A percentile compares a stretch with the other conserved stretches of the same genome.
These are phyloP conservation scores for Leistus spinibarbis DNA, from an alignment of 2,888 invertebrate species.

Conservation along the genomic window DNA sequence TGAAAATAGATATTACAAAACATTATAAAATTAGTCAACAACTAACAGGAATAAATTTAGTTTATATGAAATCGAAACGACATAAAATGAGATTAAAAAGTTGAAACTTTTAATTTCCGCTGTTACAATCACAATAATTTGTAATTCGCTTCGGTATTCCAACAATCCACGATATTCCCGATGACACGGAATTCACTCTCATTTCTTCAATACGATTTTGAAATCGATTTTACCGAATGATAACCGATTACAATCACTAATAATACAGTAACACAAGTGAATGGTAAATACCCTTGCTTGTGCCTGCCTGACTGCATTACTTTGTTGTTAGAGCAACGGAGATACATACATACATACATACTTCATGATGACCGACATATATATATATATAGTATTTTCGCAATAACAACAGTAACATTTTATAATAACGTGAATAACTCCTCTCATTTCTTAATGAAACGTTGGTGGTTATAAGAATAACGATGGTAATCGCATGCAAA, in stretches of 20 bases:
- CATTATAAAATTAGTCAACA: too few species aligned
- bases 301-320: neutral
- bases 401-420: neutral
- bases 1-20: too few species aligned
- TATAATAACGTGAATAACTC: neutral
- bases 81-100: neutral
- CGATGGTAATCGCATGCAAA: neutral
- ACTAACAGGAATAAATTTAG: too few species aligned
- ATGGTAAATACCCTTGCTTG: neutral
- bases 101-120: neutral
- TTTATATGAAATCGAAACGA: neutral
- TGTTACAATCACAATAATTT: neutral
- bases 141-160: neutral
- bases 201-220: neutral
- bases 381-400: too few species aligned
- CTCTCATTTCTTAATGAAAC: neutral
- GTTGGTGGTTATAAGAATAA: neutral
- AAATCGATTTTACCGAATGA: neutral
- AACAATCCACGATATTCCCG: neutral
- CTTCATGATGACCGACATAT: neutral
- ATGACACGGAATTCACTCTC: neutral
- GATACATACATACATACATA: too few species aligned
- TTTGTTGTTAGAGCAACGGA: neutral
- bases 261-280: neutral
- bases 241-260: neutral